Evolutionary conservation across 2,888 invertebrate genomes (phyloP), one percentile per base, ranked within the genome.

Genomic region (Argyresthia albistria): DNA sequence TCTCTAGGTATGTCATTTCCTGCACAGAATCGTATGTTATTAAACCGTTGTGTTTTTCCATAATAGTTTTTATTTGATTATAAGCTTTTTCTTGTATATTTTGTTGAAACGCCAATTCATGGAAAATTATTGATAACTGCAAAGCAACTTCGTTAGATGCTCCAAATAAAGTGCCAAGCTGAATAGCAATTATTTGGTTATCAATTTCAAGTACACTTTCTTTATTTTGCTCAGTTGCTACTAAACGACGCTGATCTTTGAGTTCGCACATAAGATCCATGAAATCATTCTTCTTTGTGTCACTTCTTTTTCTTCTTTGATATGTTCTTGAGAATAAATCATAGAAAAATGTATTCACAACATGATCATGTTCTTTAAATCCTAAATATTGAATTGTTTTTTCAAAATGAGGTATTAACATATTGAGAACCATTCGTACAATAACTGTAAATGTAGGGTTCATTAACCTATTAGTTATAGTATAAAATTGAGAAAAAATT

Each of bases 141-240:
- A 88, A 84, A 0, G 87, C 87, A 0, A 88, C 86, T 56, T 88
- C 88, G 49, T 86, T 88, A 0, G 88, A 88, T 0, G 87, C 88
- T n/a, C n/a, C n/a, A 9, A 8, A 36, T 57, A 81, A 82, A 10
- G 82, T 67, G 46, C 81, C 80, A 1, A 66, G 69, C 53, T 76
- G 76, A 11, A 77, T 75, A 0, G 72, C 73, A 45, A 75, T 60
- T 49, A 73, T 51, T 1, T 62, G 51, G 4, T 7, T 8, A 4
- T 4, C n/a, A 4, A 8, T 16, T 6, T 43, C 51, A 4, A 14
- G 6, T 10, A 16, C 43, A 12, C 35, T 14, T 10, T 35, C 36
- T 1, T 15, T 35, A 4, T 52, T 57, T n/a, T n/a, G n/a, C n/a
- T n/a, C n/a, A n/a, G n/a, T n/a, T n/a, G n/a, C n/a, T 1, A 8